phyloP scores from a whole-genome alignment of 2,113 vertebrate genomes.

The Globicephala melas region DNA sequence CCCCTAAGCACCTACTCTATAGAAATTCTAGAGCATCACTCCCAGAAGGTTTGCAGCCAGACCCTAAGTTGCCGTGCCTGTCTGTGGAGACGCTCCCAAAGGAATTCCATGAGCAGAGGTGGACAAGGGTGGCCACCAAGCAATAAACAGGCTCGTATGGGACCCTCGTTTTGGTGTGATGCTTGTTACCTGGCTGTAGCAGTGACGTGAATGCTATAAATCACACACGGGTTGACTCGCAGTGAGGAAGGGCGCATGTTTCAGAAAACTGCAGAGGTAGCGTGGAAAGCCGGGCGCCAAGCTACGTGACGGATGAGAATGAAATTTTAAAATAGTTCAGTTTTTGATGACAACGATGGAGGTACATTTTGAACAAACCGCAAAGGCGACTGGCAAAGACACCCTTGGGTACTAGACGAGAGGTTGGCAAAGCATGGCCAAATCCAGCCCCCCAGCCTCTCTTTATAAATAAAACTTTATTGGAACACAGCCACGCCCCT shows the following conservation, averaged over 20 bases:
- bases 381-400: not conserved
- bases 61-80: no score
- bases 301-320: not conserved
- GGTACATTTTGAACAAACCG: not conserved
- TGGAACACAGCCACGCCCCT: not conserved
- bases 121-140: no score
- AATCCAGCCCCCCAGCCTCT: no score
- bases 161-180: rapidly evolving
- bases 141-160: not conserved
- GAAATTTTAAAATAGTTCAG: not conserved
- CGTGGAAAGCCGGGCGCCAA: not conserved
- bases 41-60: not conserved
- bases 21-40: not conserved
- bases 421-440: not conserved
- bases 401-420: not conserved
- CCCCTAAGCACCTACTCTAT: not conserved
- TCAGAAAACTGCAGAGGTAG: no score
- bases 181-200: rapidly evolving
- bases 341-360: rapidly evolving
- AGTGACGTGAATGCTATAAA: not conserved
- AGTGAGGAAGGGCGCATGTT: not conserved
- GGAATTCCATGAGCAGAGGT: not conserved
- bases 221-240: not conserved
- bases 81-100: not conserved
- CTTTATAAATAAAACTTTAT: not conserved